Evolutionary conservation across 1,140 invertebrate species (phyloP).

Genomic region (Heliconius himera): DNA sequence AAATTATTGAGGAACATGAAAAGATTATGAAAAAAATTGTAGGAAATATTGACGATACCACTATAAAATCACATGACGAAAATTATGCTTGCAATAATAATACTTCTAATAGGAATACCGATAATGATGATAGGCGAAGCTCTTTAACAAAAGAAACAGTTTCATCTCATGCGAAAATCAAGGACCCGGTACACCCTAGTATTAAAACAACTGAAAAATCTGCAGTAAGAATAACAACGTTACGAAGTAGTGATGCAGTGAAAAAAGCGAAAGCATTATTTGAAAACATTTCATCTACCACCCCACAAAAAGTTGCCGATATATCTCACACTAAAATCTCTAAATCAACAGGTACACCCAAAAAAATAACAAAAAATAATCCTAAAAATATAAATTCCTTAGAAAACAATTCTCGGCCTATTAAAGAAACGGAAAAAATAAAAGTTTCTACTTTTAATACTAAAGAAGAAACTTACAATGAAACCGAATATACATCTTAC

Average conservation of each 20-base stretch:
- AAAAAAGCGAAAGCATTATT: constrained; percentile 85
- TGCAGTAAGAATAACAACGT: constrained; percentile 68
- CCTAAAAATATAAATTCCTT: constrained; percentile 47
- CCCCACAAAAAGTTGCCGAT: constrained; percentile 61
- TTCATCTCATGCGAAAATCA: constrained; percentile 51
- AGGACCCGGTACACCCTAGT: constrained; percentile 46
- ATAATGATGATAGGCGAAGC: constrained; percentile 39
- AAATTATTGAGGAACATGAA: constrained; percentile 74
- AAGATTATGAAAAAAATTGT: constrained; percentile 70
- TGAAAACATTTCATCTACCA: constrained; percentile 82
- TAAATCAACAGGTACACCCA: constrained; percentile 71
- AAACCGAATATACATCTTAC: background rate
- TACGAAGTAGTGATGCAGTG: constrained; percentile 83
- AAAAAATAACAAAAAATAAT: constrained; percentile 64
- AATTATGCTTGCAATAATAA: constrained; percentile 8
- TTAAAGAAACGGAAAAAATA: constrained; percentile 44
- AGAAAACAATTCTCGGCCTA: constrained; percentile 46
- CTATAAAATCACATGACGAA: constrained; percentile 30
- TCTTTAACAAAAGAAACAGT: constrained; percentile 31
- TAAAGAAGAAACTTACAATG: constrained; percentile 37
- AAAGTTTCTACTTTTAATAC: background rate
- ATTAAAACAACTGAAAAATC: constrained; percentile 53
- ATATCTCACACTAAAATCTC: constrained; percentile 50
- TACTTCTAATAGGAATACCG: constrained; percentile 30
- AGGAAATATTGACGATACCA: constrained; percentile 52